Base-by-base conservation (phyloP, 1,140 invertebrate genomes). In the Orussus abietinus region DNA sequence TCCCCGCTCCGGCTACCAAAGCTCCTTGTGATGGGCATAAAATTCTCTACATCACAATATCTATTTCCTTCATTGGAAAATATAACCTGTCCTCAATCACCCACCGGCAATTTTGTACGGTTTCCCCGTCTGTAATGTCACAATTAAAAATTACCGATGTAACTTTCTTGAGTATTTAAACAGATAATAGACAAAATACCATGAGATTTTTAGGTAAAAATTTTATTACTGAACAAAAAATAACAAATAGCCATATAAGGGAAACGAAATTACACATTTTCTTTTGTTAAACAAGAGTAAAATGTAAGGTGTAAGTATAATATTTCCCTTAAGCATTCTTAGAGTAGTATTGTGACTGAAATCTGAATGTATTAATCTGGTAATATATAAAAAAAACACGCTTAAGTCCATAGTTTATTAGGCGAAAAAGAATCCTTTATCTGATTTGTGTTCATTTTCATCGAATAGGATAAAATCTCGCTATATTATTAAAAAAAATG, bases 141-240 rank as follows among this genome's bases (percentile, higher is more conserved):
- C n/a, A n/a, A n/a, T n/a, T n/a, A n/a, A n/a, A n/a, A n/a, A n/a
- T n/a, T n/a, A n/a, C n/a, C n/a, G n/a, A n/a, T n/a, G n/a, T n/a
- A n/a, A n/a, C n/a, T n/a, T n/a, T n/a, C n/a, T n/a, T n/a, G n/a
- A n/a, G n/a, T n/a, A n/a, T n/a, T n/a, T n/a, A n/a, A n/a, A n/a
- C n/a, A n/a, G n/a, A n/a, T n/a, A n/a, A n/a, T n/a, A n/a, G n/a
- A n/a, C n/a, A n/a, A n/a, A n/a, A n/a, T n/a, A n/a, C n/a, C n/a
- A n/a, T n/a, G n/a, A n/a, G n/a, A n/a, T n/a, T n/a, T n/a, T n/a
- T n/a, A n/a, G n/a, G n/a, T 59, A 62, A 56, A 62, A 51, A 62
- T 63, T 66, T 62, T 66, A 66, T 66, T 66, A 47, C 39, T 63
- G 51, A 66, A 66, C 56, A 64, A 63, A 64, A 60, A 51, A 45